Evolutionary conservation across 2,113 vertebrate genomes (phyloP), one percentile per base, ranked within the genome.

Genomic region (Crotalus horridus): DNA sequence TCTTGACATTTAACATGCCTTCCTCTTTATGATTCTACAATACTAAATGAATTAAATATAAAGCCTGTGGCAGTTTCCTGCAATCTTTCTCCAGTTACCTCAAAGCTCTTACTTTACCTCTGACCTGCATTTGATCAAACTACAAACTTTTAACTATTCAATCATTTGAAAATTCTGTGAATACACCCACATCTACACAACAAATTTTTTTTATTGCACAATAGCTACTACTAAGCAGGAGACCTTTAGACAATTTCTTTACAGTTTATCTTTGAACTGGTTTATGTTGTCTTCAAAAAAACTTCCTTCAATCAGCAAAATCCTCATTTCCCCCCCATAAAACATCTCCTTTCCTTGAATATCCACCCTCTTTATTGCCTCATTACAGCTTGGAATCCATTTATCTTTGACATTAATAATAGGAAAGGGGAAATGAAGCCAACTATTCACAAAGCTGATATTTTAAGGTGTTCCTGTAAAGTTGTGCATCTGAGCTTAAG

Each of bases 1-100:
- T 93, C 69, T 89, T 92, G 53, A 86, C 39, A 20, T 13, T 92
- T 94, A 43, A 81, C 17, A 56, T 90, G 7, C 1, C 46, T 90
- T 93, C 87, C 24, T 88, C 91, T 88, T 46, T 89, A 55, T 95
- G 6, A 5, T 48, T 74, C 89, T 94, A 53, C 51, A 93, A 87
- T 10, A 13, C 33, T 59, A 94, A 90, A 46, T 89, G 86, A 1
- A 90, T 91, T 85, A 87, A 86, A 91, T 89, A 89, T 89, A 56
- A 93, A 89, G 17, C 54, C 90, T 46, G 54, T 53, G 48, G 48
- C 69, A 48, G 13, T 89, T 43, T n/a, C 46, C 46, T 55, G 23
- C 23, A 55, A 51, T 55, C 17, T 85, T 61, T 8, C n/a, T 23
- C 2, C 20, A 1, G 3, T 46, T 85, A 81, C 59, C 87, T 86